A percentile compares a stretch with the other conserved stretches of the same genome.
phyloP scores from a whole-genome alignment of 1,140 invertebrate genomes.

The Ceratosolen fusciceps region DNA sequence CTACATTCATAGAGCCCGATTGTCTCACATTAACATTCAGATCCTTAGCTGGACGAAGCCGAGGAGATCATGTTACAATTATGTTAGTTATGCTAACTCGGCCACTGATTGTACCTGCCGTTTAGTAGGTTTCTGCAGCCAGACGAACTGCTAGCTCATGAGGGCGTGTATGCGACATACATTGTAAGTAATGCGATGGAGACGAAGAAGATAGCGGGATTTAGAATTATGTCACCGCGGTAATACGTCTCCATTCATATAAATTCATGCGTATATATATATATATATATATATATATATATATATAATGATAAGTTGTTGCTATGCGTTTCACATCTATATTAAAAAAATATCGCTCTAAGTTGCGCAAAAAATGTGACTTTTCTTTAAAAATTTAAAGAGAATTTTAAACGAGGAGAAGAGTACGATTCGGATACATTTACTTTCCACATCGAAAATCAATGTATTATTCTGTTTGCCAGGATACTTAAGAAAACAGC shows the following conservation, averaged over 20 bases:
- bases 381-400: background rate
- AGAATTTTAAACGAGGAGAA: background rate
- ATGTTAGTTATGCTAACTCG: no score
- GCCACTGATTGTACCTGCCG: slow-evolving; percentile 11
- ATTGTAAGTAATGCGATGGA: background rate
- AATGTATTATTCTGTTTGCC: no score
- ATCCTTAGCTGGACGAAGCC: no score
- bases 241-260: background rate
- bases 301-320: background rate
- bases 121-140: slow-evolving; percentile 23
- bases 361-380: no score
- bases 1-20: no score
- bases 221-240: background rate
- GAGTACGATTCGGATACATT: background rate
- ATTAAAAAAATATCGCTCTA: no score
- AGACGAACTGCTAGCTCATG: no score
- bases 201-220: slow-evolving; percentile 12
- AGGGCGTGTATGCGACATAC: background rate
- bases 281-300: no score
- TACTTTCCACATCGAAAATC: no score
- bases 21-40: no score
- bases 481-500: background rate
- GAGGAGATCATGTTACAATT: no score
- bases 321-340: background rate
- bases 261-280: no score